These are phyloP conservation scores for Merops nubicus DNA, from an alignment of 2,113 vertebrate species.

Conservation along the genomic window DNA sequence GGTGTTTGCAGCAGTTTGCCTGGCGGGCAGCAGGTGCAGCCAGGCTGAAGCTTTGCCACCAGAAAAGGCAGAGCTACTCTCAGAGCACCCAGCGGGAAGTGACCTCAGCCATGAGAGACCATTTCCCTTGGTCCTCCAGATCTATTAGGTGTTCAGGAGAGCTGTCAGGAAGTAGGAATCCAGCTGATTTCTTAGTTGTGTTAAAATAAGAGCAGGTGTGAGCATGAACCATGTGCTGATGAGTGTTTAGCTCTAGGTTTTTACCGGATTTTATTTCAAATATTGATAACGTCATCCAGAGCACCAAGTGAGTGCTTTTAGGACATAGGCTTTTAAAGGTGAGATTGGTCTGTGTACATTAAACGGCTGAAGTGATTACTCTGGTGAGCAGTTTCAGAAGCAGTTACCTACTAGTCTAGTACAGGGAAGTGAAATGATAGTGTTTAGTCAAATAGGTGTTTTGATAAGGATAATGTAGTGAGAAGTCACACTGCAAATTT, in stretches of 20 bases:
- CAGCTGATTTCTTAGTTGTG: background rate
- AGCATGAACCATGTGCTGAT: background rate
- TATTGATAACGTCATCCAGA: background rate
- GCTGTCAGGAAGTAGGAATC: background rate
- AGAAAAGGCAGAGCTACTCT: background rate
- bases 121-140: background rate
- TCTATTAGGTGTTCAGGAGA: background rate
- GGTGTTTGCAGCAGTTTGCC: background rate
- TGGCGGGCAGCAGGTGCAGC: background rate
- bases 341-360: background rate
- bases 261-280: background rate
- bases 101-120: accelerated
- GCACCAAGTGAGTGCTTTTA: background rate
- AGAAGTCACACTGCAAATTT: background rate
- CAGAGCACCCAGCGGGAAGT: accelerated
- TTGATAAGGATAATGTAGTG: background rate
- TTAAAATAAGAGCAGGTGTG: background rate
- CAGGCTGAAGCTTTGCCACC: background rate
- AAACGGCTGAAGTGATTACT: background rate
- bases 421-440: background rate
- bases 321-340: background rate
- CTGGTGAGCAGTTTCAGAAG: background rate
- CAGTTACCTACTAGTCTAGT: background rate
- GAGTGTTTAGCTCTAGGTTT: background rate
- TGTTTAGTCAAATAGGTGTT: background rate